Conservation (phyloP, 2,113 vertebrate species). For the Andinoacara biseriatus region DNA sequence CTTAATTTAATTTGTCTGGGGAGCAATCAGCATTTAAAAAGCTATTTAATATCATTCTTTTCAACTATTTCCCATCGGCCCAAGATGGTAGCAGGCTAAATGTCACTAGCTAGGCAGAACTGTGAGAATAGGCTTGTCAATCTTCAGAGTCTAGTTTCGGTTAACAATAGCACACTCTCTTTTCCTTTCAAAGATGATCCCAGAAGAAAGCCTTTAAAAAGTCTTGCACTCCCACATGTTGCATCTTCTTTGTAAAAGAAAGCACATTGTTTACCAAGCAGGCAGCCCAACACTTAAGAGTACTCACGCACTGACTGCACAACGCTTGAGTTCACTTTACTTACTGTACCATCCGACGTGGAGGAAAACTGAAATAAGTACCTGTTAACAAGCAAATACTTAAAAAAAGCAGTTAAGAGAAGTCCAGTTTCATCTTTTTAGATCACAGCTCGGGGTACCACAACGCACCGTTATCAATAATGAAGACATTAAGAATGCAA, state of each 20-base stretch:
- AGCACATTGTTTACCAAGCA: not conserved
- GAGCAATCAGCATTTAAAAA: not conserved
- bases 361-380: not conserved
- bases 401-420: not conserved
- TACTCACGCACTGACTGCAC: not conserved
- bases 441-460: too few relatives aligned
- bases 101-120: not conserved
- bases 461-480: too few relatives aligned
- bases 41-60: not conserved
- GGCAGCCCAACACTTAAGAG: not conserved
- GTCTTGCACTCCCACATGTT: not conserved
- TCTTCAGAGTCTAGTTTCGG: not conserved
- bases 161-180: not conserved
- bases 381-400: not conserved
- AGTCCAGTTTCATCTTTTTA: not conserved
- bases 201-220: not conserved
- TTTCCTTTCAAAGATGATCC: not conserved
- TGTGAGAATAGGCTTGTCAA: not conserved
- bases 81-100: not conserved
- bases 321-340: not conserved
- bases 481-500: too few relatives aligned
- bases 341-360: not conserved
- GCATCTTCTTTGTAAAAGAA: not conserved
- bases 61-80: not conserved
- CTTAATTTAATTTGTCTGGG: not conserved